Evolutionary conservation across 2,888 invertebrate species (phyloP), one percentile per base, ranked within the genome.

Genomic region (Eupeodes luniger): DNA sequence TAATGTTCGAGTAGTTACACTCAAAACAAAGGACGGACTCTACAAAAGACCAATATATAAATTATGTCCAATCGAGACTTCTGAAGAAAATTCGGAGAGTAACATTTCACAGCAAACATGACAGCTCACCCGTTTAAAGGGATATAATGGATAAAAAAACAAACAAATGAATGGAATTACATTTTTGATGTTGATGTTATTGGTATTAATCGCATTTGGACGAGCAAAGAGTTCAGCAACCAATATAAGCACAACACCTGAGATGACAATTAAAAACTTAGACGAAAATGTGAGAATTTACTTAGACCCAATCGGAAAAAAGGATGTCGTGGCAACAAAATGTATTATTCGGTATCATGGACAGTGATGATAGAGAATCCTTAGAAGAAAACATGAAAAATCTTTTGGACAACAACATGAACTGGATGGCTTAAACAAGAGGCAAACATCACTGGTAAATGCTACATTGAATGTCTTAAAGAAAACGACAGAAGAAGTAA

Each of bases 321-420:
- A 16, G 16, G 16, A 53, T 53, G 16, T 16, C 53, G 16, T 53
- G 53, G 53, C 53, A 53, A 16, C 53, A 53, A 53, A 53, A 16
- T 19, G 19, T n/a, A 9, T 40, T 79, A n/a, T 51, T 79, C 9
- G 70, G 61, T 19, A 19, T 19, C 10, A 69, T 53, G n/a, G 78
- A 78, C 55, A 62, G 61, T 4, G 80, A 70, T 61, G 64, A 80
- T 66, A 72, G 72, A 62, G 47, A 62, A 55, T 10, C 16, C 9
- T 51, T 70, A 16, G 79, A 79, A 62, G 27, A 61, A 27, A 70
- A 79, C 44, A 80, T 80, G 70, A 70, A 51, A 72, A 72, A 70
- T 53, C 5, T 80, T n/a, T 40, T 72, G 27, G 69, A 67, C 14
- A 74, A 76, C 49, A 4, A 49, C 11, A 5, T 1, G 49, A 49